A percentile compares a stretch with the other conserved stretches of the same genome.
Conservation (phyloP, 2,113 vertebrate species). For the Hirundichthys speculiger region DNA sequence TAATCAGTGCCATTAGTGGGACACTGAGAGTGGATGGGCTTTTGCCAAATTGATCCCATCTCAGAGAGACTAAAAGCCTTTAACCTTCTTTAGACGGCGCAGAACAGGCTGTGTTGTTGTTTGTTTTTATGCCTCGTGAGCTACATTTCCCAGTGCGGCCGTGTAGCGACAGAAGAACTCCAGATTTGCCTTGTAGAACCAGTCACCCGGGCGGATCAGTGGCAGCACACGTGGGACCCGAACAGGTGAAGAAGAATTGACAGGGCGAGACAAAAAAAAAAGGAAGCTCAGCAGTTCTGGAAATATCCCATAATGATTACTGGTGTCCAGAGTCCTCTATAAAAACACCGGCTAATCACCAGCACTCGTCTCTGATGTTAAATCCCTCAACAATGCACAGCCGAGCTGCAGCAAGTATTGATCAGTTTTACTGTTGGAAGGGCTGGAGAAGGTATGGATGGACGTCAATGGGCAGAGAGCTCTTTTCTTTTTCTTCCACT, state of each 20-base stretch:
- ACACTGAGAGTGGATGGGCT: slow-evolving; percentile 2
- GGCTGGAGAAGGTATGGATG: neutral
- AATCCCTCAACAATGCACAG: slow-evolving; percentile 11
- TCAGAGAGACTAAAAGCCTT: slow-evolving; percentile 22
- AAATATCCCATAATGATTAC: slow-evolving; percentile 41
- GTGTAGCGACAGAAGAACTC: slow-evolving; percentile 12
- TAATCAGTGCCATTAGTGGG: slow-evolving; percentile 42
- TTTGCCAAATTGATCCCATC: slow-evolving; percentile 28
- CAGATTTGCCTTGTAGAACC: slow-evolving; percentile 17
- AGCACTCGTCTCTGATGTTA: neutral
- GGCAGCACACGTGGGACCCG: slow-evolving; percentile 25
- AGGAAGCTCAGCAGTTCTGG: slow-evolving; percentile 33
- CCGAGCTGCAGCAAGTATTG: neutral
- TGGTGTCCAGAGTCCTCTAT: slow-evolving; percentile 11
- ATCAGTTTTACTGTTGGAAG: neutral
- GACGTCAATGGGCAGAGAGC: neutral
- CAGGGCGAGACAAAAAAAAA: slow-evolving; percentile 20
- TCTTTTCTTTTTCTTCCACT: neutral
- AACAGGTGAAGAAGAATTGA: slow-evolving; percentile 9
- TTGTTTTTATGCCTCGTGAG: slow-evolving; percentile 14
- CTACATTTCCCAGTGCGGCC: slow-evolving; percentile 4
- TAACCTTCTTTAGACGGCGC: slow-evolving; percentile 13
- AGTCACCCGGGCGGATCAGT: slow-evolving; percentile 35
- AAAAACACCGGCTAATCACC: slow-evolving; percentile 19
- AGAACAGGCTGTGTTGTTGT: slow-evolving; percentile 10